These are phyloP conservation scores for Rhynchomys soricoides DNA, from an alignment of 2,113 vertebrate species.

Conservation along the genomic window DNA sequence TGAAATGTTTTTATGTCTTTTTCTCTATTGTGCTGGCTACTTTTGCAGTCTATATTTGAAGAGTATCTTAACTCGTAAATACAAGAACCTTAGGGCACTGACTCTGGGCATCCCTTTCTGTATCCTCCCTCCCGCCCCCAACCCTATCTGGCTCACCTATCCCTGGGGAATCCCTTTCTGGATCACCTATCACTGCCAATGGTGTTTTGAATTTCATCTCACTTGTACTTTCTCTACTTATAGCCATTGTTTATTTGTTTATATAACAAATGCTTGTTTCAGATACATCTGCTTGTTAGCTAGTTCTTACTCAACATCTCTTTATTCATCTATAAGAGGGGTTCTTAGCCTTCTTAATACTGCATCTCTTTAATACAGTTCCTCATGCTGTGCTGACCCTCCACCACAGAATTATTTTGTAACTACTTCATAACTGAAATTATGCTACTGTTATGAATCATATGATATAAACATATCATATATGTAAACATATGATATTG, in stretches of 20 bases:
- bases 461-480: background rate
- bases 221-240: background rate
- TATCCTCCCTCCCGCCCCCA: too few relatives aligned
- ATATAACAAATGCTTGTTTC: background rate
- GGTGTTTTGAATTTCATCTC: background rate
- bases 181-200: background rate
- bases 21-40: background rate
- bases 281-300: background rate
- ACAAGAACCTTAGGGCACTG: background rate
- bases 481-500: background rate
- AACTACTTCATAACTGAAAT: background rate
- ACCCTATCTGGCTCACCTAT: too few relatives aligned
- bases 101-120: background rate
- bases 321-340: background rate
- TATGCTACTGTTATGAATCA: background rate
- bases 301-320: background rate
- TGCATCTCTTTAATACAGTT: background rate
- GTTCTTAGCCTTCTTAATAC: background rate
- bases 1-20: background rate
- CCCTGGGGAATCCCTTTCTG: background rate
- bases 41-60: background rate
- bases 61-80: background rate
- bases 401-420: background rate
- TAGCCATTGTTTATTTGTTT: background rate
- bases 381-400: background rate